phyloP scores from a whole-genome alignment of 2,888 invertebrate genomes.

The Agonopterix arenella region DNA sequence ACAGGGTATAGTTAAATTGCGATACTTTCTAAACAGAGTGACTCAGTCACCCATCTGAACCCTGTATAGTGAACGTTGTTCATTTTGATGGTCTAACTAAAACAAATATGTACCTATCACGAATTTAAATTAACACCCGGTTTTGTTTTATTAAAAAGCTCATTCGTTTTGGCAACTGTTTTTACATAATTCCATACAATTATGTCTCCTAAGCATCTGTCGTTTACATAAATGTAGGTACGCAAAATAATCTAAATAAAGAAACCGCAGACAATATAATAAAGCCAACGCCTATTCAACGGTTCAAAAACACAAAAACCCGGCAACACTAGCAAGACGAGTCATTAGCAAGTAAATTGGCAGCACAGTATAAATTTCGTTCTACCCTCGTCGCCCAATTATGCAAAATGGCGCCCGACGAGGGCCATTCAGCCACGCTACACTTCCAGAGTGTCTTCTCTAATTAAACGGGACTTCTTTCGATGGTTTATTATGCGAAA shows the following conservation, averaged over 20 bases:
- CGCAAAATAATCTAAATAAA: not conserved
- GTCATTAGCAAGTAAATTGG: slow-evolving; percentile 76
- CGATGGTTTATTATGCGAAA: slow-evolving; percentile 71
- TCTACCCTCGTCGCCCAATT: slow-evolving; percentile 71
- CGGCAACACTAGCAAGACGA: slow-evolving; percentile 50
- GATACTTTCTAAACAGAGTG: no score
- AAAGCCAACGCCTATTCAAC: slow-evolving; percentile 11
- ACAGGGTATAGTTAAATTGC: no score
- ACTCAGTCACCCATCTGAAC: no score
- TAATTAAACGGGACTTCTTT: slow-evolving; percentile 74
- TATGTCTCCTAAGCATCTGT: no score
- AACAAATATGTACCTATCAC: no score
- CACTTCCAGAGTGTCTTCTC: slow-evolving; percentile 68
- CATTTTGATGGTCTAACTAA: no score
- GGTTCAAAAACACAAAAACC: slow-evolving; percentile 24
- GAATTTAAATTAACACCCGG: no score
- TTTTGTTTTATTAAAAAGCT: no score
- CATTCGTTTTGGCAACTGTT: no score
- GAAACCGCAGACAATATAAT: not conserved
- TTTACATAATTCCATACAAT: no score
- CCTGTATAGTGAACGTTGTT: no score
- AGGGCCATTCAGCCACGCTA: slow-evolving; percentile 67
- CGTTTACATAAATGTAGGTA: no score
- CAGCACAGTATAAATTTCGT: slow-evolving; percentile 72
- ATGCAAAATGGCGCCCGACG: slow-evolving; percentile 74